phyloP scores from a whole-genome alignment of 2,113 vertebrate species.

The Ginglymostoma cirratum region DNA sequence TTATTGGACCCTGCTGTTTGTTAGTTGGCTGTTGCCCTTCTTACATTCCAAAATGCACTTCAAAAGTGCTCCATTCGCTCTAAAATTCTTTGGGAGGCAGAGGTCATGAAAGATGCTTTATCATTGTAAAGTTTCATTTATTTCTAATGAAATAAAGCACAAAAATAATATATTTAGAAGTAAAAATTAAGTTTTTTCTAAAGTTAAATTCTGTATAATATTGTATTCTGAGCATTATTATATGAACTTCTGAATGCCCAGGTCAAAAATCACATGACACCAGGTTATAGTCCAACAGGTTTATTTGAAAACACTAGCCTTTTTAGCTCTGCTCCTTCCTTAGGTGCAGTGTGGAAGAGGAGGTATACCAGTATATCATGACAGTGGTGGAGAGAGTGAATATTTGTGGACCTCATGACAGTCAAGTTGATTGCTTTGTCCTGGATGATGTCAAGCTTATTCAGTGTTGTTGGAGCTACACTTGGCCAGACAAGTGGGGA shows the following conservation, averaged over 20 bases:
- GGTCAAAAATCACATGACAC: background rate
- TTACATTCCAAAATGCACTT: background rate
- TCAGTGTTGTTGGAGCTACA: no score
- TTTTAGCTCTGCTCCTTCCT: no score
- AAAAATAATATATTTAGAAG: background rate
- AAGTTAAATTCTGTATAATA: background rate
- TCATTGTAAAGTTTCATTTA: background rate
- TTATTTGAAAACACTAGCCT: no score
- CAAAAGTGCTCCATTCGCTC: background rate
- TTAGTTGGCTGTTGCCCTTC: background rate
- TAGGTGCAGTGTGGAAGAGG: no score
- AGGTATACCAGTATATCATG: no score
- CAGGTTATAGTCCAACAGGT: no score
- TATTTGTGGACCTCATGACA: no score
- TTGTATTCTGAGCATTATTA: background rate
- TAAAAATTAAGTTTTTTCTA: background rate
- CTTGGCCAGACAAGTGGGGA: no score
- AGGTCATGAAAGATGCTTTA: background rate
- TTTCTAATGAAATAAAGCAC: background rate
- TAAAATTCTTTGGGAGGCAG: background rate
- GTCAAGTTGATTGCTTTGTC: no score
- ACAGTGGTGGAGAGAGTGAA: no score
- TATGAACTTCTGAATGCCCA: background rate
- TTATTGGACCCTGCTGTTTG: background rate
- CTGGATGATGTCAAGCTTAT: no score